Percentiles rank a stretch among this genome's conserved stretches.
Evolutionary conservation across 2,797 vertebrate species (phyloP).

Genomic region (Fringilla coelebs): DNA sequence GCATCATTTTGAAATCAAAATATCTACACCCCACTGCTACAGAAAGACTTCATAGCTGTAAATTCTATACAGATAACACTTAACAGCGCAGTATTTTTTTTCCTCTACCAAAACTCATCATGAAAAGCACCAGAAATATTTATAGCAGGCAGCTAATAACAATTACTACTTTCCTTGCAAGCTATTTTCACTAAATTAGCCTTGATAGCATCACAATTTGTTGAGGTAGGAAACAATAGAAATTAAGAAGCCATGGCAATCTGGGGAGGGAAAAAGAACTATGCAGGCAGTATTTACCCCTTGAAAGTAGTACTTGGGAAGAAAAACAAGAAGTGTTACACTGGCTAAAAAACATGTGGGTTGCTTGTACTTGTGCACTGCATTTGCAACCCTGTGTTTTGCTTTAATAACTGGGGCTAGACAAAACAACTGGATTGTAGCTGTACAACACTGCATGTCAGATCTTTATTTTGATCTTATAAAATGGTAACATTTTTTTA

Average conservation of each 20-base stretch:
- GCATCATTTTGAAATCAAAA: constrained; percentile 38
- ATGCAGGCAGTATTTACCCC: neutral
- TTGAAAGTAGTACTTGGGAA: neutral
- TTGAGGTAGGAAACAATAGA: neutral
- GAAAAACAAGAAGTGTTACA: neutral
- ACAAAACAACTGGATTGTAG: constrained; percentile 38
- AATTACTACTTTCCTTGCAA: neutral
- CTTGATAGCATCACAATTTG: neutral
- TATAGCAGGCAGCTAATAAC: neutral
- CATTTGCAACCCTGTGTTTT: neutral
- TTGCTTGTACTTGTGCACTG: neutral
- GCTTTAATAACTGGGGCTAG: constrained; percentile 20
- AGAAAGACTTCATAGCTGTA: neutral
- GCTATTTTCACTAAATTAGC: neutral
- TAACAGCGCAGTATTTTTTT: neutral
- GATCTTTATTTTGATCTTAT: constrained; percentile 11
- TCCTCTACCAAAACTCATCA: neutral
- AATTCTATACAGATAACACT: neutral
- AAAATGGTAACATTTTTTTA: neutral
- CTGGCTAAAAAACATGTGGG: neutral
- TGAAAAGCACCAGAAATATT: neutral
- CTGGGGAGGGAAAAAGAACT: neutral
- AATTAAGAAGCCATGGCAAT: neutral
- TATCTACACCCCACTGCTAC: neutral
- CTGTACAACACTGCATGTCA: neutral